These are phyloP conservation scores for Hylia prasina DNA, from an alignment of 2,113 vertebrate genomes.

Conservation along the genomic window DNA sequence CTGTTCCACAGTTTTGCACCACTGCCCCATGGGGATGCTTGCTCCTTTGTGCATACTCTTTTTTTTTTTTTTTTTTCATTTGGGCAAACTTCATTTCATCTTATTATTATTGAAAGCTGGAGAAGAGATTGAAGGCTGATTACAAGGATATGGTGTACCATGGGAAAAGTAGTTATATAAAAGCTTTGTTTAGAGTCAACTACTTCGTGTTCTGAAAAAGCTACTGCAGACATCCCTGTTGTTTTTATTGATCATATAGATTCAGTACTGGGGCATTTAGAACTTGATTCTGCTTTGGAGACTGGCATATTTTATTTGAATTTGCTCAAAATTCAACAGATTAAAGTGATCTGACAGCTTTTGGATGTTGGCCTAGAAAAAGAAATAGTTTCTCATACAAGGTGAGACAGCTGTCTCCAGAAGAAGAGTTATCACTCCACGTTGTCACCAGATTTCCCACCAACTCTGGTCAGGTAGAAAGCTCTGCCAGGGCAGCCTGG, in stretches of 20 bases:
- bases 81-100: not conserved
- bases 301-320: constrained; percentile 2
- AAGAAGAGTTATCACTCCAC: not conserved
- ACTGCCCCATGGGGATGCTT: not conserved
- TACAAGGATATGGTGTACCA: not conserved
- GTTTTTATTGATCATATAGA: constrained; percentile 39
- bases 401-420: constrained; percentile 45
- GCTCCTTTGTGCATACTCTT: not conserved
- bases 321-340: constrained; percentile 17
- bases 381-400: constrained; percentile 1
- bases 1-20: not conserved
- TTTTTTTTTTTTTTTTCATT: not conserved
- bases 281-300: constrained; percentile 13
- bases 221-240: not conserved
- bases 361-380: constrained; percentile 10
- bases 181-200: constrained; percentile 12
- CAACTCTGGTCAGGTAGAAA: not conserved
- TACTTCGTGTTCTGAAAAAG: not conserved
- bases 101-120: constrained; percentile 20
- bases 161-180: not conserved
- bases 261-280: constrained; percentile 1
- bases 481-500: not conserved
- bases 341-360: constrained; percentile 24
- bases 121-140: constrained; percentile 21
- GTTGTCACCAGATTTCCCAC: not conserved